Conservation (phyloP, 1,140 invertebrate genomes). For the Zaprionus kolodkinae region DNA sequence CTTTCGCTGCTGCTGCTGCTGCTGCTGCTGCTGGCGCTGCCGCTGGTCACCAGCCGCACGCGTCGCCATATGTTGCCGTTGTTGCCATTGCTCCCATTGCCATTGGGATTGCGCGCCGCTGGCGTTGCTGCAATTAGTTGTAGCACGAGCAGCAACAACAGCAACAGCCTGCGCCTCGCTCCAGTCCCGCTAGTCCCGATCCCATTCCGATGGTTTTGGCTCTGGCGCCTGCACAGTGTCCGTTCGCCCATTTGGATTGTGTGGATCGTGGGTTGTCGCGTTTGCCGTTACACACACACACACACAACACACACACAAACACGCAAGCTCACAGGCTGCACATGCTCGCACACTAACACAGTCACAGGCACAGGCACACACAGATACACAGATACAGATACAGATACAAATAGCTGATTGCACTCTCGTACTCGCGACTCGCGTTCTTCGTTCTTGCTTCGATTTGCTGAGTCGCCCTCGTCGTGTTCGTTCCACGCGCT, state of each 20-base stretch:
- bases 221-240: slow-evolving; percentile 48
- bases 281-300: slow-evolving; percentile 33
- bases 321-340: slow-evolving; percentile 26
- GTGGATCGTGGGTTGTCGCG: slow-evolving; percentile 48
- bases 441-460: background rate
- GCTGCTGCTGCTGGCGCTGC: slow-evolving; percentile 45
- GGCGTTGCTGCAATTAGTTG: slow-evolving; percentile 66
- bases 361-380: slow-evolving; percentile 20
- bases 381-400: slow-evolving; percentile 34
- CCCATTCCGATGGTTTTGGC: background rate
- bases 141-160: slow-evolving; percentile 61
- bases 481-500: slow-evolving; percentile 52
- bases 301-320: slow-evolving; percentile 22
- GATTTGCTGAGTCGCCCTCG: slow-evolving; percentile 4
- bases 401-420: background rate
- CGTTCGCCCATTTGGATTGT: slow-evolving; percentile 56
- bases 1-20: slow-evolving; percentile 53
- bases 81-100: slow-evolving; percentile 31
- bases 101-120: slow-evolving; percentile 52
- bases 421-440: background rate
- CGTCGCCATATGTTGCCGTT: slow-evolving; percentile 72
- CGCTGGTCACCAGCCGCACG: slow-evolving; percentile 69
- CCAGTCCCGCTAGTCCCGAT: background rate
- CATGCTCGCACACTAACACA: slow-evolving; percentile 36
- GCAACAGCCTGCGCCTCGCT: slow-evolving; percentile 49